A percentile compares a stretch with the other conserved stretches of the same genome.
Evolutionary conservation across 1,140 invertebrate species (phyloP).

Genomic region (Sarcophaga peregrina): DNA sequence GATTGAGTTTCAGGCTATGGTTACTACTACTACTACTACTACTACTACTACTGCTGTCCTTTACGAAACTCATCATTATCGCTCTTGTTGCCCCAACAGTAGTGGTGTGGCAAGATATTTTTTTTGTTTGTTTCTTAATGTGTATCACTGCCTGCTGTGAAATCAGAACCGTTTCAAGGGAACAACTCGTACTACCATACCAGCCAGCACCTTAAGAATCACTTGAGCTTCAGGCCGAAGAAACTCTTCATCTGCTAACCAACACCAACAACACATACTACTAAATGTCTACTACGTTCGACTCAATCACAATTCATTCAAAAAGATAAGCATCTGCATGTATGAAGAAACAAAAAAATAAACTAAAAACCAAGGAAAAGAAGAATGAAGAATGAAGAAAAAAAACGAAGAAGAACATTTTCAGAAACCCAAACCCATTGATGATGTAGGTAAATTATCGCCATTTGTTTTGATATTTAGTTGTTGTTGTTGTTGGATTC

Average conservation of each 20-base stretch:
- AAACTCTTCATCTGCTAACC: background rate
- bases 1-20: background rate
- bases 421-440: conserved; percentile 27
- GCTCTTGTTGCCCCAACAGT: conserved; percentile 18
- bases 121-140: background rate
- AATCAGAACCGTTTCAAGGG: conserved; percentile 29
- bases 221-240: too few species aligned
- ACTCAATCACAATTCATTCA: conserved; percentile 40
- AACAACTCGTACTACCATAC: too few species aligned
- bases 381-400: too few species aligned
- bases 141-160: conserved; percentile 38
- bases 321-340: conserved; percentile 40
- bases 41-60: too few species aligned
- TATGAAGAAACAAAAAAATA: background rate
- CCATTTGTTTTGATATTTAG: conserved; percentile 30
- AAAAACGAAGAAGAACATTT: too few species aligned
- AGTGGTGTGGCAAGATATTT: background rate
- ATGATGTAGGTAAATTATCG: conserved; percentile 42
- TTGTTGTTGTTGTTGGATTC: background rate
- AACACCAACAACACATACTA: background rate
- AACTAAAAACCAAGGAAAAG: too few species aligned
- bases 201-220: too few species aligned
- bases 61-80: background rate
- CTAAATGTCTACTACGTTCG: background rate
- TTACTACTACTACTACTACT: too few species aligned